Evolutionary conservation across 2,113 vertebrate genomes (phyloP).

Genomic region (Triplophysa rosa): DNA sequence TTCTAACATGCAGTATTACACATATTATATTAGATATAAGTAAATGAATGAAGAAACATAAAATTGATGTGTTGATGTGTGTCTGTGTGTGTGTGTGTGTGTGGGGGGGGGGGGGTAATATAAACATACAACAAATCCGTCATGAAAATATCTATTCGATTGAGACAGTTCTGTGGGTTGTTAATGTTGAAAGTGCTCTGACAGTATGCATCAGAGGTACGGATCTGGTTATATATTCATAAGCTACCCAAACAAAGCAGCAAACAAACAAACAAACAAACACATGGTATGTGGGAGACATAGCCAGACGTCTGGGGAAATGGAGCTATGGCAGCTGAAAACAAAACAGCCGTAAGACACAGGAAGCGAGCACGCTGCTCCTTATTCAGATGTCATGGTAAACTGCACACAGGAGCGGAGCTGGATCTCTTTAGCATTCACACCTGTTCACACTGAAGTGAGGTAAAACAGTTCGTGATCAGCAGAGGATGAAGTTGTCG

Average conservation of each 20-base stretch:
- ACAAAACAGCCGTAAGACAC: constrained; percentile 46
- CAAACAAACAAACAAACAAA: constrained; percentile 61
- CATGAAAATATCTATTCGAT: constrained; percentile 67
- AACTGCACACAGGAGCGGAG: constrained; percentile 27
- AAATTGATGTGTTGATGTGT: neutral
- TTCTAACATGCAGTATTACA: no score
- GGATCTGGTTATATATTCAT: constrained; percentile 68
- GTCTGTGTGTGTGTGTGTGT: neutral
- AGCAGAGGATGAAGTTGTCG: constrained; percentile 27
- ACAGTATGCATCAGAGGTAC: constrained; percentile 54
- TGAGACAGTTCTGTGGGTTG: constrained; percentile 60
- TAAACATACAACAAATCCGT: constrained; percentile 49
- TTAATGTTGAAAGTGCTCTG: constrained; percentile 67
- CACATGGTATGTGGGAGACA: constrained; percentile 51
- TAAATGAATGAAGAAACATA: constrained; percentile 35
- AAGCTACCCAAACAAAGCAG: constrained; percentile 67
- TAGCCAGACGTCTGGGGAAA: constrained; percentile 46
- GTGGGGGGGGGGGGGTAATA: neutral
- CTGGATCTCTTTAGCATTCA: constrained; percentile 32
- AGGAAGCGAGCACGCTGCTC: constrained; percentile 3
- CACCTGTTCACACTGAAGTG: constrained; percentile 41
- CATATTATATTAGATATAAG: no score
- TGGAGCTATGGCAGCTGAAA: constrained; percentile 14
- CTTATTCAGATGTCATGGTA: constrained; percentile 13
- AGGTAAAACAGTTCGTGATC: constrained; percentile 39